These are phyloP conservation scores for Physocephala rufipes DNA, from an alignment of 2,888 invertebrate genomes.

Conservation along the genomic window DNA sequence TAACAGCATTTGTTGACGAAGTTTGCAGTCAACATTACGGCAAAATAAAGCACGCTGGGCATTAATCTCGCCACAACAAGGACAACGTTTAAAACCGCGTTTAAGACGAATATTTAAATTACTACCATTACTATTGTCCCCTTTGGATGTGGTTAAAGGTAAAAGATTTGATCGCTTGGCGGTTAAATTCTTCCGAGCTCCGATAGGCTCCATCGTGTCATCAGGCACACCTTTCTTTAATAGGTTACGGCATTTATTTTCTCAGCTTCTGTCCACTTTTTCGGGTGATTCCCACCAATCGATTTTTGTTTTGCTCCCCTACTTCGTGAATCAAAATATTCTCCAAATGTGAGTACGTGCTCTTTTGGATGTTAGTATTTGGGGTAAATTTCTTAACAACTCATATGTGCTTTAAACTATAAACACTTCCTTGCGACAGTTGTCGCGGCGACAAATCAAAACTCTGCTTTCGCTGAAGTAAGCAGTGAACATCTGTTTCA, in stretches of 20 bases:
- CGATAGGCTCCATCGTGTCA: neutral
- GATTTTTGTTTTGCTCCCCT: conserved; percentile 37
- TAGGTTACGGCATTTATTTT: neutral
- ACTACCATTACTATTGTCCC: neutral
- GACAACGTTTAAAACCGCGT: conserved; percentile 78
- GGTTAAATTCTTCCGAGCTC: neutral
- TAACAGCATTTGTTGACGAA: conserved; percentile 52
- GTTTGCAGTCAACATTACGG: conserved; percentile 54
- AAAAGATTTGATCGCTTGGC: conserved; percentile 10
- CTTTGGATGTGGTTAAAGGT: neutral
- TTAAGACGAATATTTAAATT: conserved; percentile 41
- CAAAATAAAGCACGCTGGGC: conserved; percentile 73
- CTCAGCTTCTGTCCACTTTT: conserved; percentile 34
- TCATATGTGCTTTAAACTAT: conserved; percentile 1
- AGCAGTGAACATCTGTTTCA: too few relatives aligned
- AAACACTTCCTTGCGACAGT: too few relatives aligned
- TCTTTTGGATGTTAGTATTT: conserved; percentile 16
- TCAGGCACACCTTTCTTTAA: neutral
- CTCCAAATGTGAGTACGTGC: neutral
- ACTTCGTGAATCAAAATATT: conserved; percentile 30
- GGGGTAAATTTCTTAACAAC: conserved; percentile 21
- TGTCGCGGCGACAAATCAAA: too few relatives aligned
- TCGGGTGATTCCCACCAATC: neutral
- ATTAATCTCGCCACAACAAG: conserved; percentile 78
- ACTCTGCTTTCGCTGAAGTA: too few relatives aligned